Percentiles rank a stretch among this genome's conserved stretches.
phyloP scores from a whole-genome alignment of 1,140 invertebrate genomes.

The Drosophila eugracilis region DNA sequence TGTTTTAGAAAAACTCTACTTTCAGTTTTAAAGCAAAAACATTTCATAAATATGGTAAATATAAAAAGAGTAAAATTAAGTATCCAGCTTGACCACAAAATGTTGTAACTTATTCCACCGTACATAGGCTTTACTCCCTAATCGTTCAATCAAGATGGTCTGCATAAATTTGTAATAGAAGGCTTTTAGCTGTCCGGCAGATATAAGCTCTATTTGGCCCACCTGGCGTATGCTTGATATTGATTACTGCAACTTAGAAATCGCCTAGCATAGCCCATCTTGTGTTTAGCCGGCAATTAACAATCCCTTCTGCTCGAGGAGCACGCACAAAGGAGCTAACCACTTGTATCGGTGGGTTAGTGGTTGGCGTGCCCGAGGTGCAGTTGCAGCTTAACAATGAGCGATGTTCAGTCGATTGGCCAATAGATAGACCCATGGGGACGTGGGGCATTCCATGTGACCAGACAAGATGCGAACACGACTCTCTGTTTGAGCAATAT shows the following conservation, averaged over 20 bases:
- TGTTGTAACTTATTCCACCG: neutral
- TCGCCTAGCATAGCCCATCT: neutral
- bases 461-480: slow-evolving; percentile 11
- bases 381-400: slow-evolving; percentile 41
- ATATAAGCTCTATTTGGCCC: slow-evolving; percentile 25
- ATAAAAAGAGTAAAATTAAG: too few species aligned
- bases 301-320: slow-evolving; percentile 5
- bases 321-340: slow-evolving; percentile 22
- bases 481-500: slow-evolving; percentile 48
- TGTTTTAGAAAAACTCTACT: neutral
- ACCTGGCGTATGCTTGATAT: slow-evolving; percentile 47
- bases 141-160: slow-evolving; percentile 50
- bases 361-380: neutral
- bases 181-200: slow-evolving; percentile 35
- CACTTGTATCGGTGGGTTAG: slow-evolving; percentile 10
- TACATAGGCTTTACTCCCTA: slow-evolving; percentile 20
- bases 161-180: slow-evolving; percentile 44
- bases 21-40: neutral
- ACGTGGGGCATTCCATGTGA: slow-evolving; percentile 22
- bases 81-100: neutral
- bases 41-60: too few species aligned
- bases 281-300: slow-evolving; percentile 37
- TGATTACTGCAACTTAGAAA: slow-evolving; percentile 23
- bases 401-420: slow-evolving; percentile 40
- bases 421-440: neutral